A percentile compares a stretch with the other conserved stretches of the same genome.
These are phyloP conservation scores for Diplodus sargus DNA, from an alignment of 2,797 vertebrate species.

Conservation along the genomic window DNA sequence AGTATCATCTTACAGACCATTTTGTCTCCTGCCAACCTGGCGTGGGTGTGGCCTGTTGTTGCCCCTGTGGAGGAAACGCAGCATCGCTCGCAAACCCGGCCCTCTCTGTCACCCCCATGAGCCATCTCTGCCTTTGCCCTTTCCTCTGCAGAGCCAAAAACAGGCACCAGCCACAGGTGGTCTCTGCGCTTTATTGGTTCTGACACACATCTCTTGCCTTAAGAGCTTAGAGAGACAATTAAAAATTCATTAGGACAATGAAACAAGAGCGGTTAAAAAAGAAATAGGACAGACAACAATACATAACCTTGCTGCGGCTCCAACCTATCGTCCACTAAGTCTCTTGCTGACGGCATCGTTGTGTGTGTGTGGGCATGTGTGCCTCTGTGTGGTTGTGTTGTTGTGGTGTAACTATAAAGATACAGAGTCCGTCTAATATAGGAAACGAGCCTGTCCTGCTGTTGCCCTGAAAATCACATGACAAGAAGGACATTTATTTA, in stretches of 20 bases:
- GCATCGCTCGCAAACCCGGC: constrained; percentile 17
- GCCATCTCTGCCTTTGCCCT: constrained; percentile 79
- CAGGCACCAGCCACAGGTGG: constrained; percentile 81
- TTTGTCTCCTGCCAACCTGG: constrained; percentile 29
- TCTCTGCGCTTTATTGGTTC: constrained; percentile 75
- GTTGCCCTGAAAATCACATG: constrained; percentile 21
- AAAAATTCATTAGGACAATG: constrained; percentile 79
- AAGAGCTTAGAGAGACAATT: constrained; percentile 80
- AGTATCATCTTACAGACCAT: constrained; percentile 25
- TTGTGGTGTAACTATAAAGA: constrained; percentile 37
- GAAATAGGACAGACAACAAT: constrained; percentile 67
- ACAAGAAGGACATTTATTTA: not conserved
- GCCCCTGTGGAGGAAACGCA: constrained; percentile 25
- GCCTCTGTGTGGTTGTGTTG: constrained; percentile 30
- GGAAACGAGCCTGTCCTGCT: constrained; percentile 31
- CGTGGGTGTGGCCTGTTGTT: constrained; percentile 25
- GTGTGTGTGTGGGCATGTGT: constrained; percentile 26
- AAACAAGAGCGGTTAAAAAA: constrained; percentile 62
- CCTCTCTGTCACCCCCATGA: constrained; percentile 57
- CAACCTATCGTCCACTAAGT: constrained; percentile 61
- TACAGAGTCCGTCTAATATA: constrained; percentile 21
- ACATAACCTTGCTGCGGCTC: constrained; percentile 70
- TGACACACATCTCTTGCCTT: constrained; percentile 78
- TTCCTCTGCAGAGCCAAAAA: constrained; percentile 73
- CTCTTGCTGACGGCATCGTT: constrained; percentile 59